Base-by-base conservation (phyloP, 2,797 vertebrate genomes). In the Rhynchonycteris naso region DNA sequence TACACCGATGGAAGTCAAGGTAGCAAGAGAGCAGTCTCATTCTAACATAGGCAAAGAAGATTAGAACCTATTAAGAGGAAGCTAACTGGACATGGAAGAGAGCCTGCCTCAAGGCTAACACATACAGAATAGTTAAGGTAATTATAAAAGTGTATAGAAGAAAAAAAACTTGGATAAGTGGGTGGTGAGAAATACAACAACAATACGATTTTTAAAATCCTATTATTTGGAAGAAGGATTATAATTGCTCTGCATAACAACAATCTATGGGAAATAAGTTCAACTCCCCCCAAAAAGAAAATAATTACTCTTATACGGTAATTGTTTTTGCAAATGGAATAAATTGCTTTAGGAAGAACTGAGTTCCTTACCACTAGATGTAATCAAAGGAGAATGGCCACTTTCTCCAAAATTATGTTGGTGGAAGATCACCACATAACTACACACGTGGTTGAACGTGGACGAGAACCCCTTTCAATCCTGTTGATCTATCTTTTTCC, bases 401-500 rank as follows among this genome's bases (percentile, higher is more conserved):
- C 21, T 81, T 75, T 47, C 59, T 33, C 80, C n/a, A n/a, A 75
- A 63, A 76, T 28, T 33, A 54, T 5, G 33, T 2, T 47, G 19
- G 33, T 66, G 28, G 75, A 83, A 72, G n/a, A 75, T 14, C 54
- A 52, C 43, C 43, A 26, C 24, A 35, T 43, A 43, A 43, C 43
- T 7, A 43, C 4, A 33, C 21, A 21, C 26, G 0, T 22, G 28
- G n/a, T 18, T 24, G 26, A 74, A 69, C 28, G 21, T 69, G 47
- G 56, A 74, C 68, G n/a, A 59, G 21, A 50, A 47, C 4, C 16
- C 15, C 30, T 71, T 75, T 21, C 50, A 56, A 30, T 7, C 30
- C 54, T 22, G 1, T 30, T 6, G 61, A 56, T 71, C 12, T 11
- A 4, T 30, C 83, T 97, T 96, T 96, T 94, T 38, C 93, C 96